These are phyloP conservation scores for Agrochola litura DNA, from an alignment of 2,888 invertebrate species.

Conservation along the genomic window DNA sequence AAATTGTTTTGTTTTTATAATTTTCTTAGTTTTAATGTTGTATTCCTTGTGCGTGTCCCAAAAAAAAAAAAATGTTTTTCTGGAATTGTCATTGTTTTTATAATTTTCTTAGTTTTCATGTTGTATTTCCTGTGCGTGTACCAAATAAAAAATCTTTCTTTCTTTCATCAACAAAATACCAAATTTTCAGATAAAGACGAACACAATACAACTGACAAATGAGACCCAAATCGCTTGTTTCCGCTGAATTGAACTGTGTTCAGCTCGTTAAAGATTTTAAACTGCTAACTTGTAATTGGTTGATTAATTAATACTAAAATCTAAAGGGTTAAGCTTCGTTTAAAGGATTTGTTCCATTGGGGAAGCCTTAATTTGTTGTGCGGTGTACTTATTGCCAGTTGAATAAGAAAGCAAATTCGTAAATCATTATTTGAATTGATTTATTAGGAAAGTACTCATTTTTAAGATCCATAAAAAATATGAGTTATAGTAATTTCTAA, in stretches of 20 bases:
- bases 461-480: not conserved
- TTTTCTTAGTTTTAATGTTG: too few relatives aligned
- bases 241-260: conserved; percentile 54
- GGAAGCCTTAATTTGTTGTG: conserved; percentile 54
- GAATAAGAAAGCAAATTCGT: conserved; percentile 7
- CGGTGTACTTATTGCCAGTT: conserved; percentile 25
- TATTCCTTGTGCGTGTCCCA: too few relatives aligned
- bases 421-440: too few relatives aligned
- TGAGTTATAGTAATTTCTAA: too few relatives aligned
- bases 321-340: conserved; percentile 63
- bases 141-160: too few relatives aligned
- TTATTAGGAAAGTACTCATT: not conserved
- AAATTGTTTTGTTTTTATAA: too few relatives aligned
- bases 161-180: too few relatives aligned
- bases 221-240: conserved; percentile 51
- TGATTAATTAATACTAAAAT: conserved; percentile 74
- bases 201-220: conserved; percentile 17
- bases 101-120: too few relatives aligned
- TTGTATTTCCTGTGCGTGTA: too few relatives aligned
- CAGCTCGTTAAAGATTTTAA: conserved; percentile 67
- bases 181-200: not conserved
- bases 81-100: too few relatives aligned
- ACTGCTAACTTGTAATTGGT: conserved; percentile 72
- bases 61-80: too few relatives aligned
- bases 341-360: conserved; percentile 63